Percentiles rank a stretch among this genome's conserved stretches.
These are phyloP conservation scores for Caranx ignobilis DNA, from an alignment of 2,113 vertebrate genomes.

Conservation along the genomic window DNA sequence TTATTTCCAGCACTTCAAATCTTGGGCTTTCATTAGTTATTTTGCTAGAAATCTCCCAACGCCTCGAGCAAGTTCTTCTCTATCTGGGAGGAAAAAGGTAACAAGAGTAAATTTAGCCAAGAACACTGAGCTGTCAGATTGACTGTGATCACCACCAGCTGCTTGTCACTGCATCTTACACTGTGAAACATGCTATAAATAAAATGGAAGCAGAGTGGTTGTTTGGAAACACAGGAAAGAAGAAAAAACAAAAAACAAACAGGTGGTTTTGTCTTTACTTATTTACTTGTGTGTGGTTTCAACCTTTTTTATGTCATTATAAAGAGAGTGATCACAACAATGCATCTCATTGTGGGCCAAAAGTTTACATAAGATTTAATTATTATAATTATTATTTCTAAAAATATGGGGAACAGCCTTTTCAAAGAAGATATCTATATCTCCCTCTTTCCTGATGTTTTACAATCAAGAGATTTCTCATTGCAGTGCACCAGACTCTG, in stretches of 20 bases:
- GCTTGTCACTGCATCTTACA: neutral
- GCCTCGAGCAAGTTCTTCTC: constrained; percentile 30
- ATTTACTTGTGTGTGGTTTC: neutral
- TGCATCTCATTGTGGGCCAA: neutral
- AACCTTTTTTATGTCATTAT: neutral
- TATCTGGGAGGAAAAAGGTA: constrained; percentile 40
- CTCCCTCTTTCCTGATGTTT: neutral
- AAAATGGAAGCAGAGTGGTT: neutral
- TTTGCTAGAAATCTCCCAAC: constrained; percentile 33
- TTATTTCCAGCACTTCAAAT: constrained; percentile 19
- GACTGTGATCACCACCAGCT: constrained; percentile 30
- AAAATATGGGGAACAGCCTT: neutral
- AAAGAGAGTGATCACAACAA: neutral
- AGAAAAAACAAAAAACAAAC: no score
- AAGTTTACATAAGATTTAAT: neutral
- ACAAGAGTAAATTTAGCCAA: constrained; percentile 20
- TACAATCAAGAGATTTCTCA: neutral
- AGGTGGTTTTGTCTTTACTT: neutral
- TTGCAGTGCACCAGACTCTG: neutral
- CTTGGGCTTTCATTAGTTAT: constrained; percentile 50
- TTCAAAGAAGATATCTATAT: neutral
- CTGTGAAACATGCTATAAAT: neutral
- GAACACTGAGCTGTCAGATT: constrained; percentile 32
- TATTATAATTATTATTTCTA: neutral
- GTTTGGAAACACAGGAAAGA: neutral